Evolutionary conservation across 2,113 vertebrate species (phyloP).

Genomic region (Anarhynchus alexandrinus): DNA sequence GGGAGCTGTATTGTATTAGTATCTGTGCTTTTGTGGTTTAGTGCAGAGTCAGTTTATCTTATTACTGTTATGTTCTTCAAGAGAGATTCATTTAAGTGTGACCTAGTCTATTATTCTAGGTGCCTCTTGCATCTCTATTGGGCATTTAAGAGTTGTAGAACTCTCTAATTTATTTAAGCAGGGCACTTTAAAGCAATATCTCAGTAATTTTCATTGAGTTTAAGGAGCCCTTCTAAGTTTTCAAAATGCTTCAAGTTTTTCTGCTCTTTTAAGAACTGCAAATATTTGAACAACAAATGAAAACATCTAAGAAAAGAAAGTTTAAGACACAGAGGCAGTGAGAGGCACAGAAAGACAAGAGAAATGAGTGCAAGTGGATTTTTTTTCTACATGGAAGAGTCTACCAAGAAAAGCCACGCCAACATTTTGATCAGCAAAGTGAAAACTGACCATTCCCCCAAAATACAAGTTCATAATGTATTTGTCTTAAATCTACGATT

Average conservation of each 20-base stretch:
- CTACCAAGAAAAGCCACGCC: not conserved
- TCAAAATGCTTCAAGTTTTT: slow-evolving; percentile 66
- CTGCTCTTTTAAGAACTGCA: slow-evolving; percentile 59
- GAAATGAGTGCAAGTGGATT: not conserved
- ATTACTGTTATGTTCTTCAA: slow-evolving; percentile 62
- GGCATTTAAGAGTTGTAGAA: slow-evolving; percentile 69
- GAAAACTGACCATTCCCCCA: not conserved
- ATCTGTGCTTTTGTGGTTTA: slow-evolving; percentile 44
- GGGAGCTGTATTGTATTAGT: slow-evolving; percentile 22
- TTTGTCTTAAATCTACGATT: not conserved
- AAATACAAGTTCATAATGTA: not conserved
- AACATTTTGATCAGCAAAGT: not conserved
- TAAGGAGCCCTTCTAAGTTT: slow-evolving; percentile 66
- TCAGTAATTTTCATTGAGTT: slow-evolving; percentile 65
- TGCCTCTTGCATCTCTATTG: slow-evolving; percentile 67
- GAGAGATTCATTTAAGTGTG: slow-evolving; percentile 75
- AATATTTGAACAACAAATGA: slow-evolving; percentile 70
- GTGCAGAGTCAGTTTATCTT: slow-evolving; percentile 63
- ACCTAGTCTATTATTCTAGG: slow-evolving; percentile 67
- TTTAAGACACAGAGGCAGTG: not conserved
- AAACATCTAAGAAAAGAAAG: slow-evolving; percentile 19
- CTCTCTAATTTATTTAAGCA: slow-evolving; percentile 75
- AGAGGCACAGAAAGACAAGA: not conserved
- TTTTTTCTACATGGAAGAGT: not conserved
- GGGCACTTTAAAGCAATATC: slow-evolving; percentile 57